A percentile compares a stretch with the other conserved stretches of the same genome.
These are phyloP conservation scores for Thymelicus lineola DNA, from an alignment of 2,888 invertebrate genomes.

Conservation along the genomic window DNA sequence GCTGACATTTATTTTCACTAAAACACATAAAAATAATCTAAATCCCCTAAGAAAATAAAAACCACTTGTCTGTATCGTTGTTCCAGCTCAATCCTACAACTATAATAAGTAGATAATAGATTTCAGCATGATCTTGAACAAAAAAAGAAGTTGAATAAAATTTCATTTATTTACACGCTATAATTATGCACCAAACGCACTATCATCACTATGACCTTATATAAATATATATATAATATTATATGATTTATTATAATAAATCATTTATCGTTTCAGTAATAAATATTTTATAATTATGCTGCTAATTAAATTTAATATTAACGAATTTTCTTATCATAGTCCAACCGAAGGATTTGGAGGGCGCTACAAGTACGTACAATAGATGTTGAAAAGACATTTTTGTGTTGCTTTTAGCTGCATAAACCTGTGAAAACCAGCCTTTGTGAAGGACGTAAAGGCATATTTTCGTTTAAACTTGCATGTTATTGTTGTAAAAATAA, in stretches of 20 bases:
- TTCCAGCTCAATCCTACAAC: too few relatives aligned
- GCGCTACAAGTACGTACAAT: constrained; percentile 90
- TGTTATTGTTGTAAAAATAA: constrained; percentile 4
- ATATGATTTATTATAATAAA: too few relatives aligned
- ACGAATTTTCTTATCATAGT: constrained; percentile 71
- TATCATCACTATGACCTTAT: background rate
- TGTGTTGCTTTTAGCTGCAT: constrained; percentile 36
- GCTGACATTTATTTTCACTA: too few relatives aligned
- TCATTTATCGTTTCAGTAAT: background rate
- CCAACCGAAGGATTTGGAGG: constrained; percentile 91
- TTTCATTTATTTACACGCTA: too few relatives aligned
- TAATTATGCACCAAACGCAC: constrained; percentile 6
- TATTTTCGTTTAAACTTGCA: constrained; percentile 11
- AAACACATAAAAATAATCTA: too few relatives aligned
- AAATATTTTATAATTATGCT: background rate
- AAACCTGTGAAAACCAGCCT: constrained; percentile 15
- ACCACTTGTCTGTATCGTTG: too few relatives aligned
- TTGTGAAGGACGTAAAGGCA: constrained; percentile 17
- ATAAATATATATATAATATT: too few relatives aligned
- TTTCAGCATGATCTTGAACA: too few relatives aligned
- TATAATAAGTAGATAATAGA: too few relatives aligned
- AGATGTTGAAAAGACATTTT: constrained; percentile 35
- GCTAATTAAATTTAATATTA: constrained; percentile 20
- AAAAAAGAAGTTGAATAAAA: too few relatives aligned
- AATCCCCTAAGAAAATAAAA: too few relatives aligned